Evolutionary conservation across 2,888 invertebrate species (phyloP).

Genomic region (Erebia ligea): DNA sequence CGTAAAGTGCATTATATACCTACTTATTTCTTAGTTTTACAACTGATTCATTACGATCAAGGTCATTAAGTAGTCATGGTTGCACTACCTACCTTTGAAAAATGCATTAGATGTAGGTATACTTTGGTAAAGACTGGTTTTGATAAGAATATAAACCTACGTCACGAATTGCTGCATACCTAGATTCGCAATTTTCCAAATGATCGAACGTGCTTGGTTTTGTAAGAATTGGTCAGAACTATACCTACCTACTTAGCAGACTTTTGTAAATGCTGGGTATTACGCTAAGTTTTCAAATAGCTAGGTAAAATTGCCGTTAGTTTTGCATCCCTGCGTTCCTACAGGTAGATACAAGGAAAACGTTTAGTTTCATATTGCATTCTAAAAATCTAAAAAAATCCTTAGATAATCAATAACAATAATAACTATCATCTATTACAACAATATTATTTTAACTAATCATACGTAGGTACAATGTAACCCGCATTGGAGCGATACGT

Average conservation of each 20-base stretch:
- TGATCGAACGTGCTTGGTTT: not conserved
- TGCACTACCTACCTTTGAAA: not conserved
- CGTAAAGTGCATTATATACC: not conserved
- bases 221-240: not conserved
- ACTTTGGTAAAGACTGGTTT: not conserved
- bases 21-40: not conserved
- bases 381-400: too few species aligned
- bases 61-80: not conserved
- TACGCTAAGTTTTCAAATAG: not conserved
- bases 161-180: not conserved
- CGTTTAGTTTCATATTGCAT: too few species aligned
- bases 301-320: too few species aligned
- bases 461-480: too few species aligned
- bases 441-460: too few species aligned
- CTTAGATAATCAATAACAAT: too few species aligned
- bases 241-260: not conserved
- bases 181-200: conserved; percentile 3
- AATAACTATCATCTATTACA: too few species aligned
- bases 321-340: too few species aligned
- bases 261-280: not conserved
- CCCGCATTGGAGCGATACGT: too few species aligned
- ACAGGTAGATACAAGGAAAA: too few species aligned
- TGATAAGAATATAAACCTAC: not conserved
- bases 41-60: not conserved
- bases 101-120: not conserved